A percentile compares a stretch with the other conserved stretches of the same genome.
These are phyloP conservation scores for Lymantria dispar DNA, from an alignment of 2,888 invertebrate species.

Conservation along the genomic window DNA sequence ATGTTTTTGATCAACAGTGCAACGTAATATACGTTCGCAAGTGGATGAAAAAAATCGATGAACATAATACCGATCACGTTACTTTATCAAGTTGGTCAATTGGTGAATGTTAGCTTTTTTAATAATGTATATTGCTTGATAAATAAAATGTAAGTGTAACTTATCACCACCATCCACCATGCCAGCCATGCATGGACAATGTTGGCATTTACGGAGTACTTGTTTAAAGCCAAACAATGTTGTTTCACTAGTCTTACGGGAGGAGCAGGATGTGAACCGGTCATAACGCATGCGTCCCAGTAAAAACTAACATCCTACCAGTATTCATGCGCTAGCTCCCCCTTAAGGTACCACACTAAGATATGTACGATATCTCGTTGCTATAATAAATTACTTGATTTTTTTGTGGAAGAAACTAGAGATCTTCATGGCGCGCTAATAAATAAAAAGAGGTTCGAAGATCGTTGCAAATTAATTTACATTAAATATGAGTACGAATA, in stretches of 20 bases:
- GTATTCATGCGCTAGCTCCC: constrained; percentile 28
- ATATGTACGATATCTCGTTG: constrained; percentile 13
- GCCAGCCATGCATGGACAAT: constrained; percentile 2
- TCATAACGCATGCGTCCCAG: constrained; percentile 43
- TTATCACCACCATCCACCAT: constrained; percentile 20
- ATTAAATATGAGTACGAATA: no score
- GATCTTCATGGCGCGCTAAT: no score
- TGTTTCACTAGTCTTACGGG: constrained; percentile 53
- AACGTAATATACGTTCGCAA: no score
- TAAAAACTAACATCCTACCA: constrained; percentile 55
- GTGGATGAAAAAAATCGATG: no score
- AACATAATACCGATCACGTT: no score
- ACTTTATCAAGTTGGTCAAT: no score
- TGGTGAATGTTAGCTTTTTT: no score
- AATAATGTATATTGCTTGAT: no score
- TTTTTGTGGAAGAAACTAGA: not conserved
- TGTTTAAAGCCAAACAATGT: constrained; percentile 49
- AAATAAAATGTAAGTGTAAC: constrained; percentile 10
- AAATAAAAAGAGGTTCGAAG: no score
- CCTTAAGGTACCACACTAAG: constrained; percentile 20
- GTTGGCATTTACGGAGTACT: constrained; percentile 45
- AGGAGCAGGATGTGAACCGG: constrained; percentile 68
- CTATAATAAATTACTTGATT: constrained; percentile 1
- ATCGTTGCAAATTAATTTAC: no score
- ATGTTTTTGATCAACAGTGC: no score